Evolutionary conservation across 1,140 invertebrate species (phyloP), one percentile per base, ranked within the genome.

Genomic region (Hestina assimilis): DNA sequence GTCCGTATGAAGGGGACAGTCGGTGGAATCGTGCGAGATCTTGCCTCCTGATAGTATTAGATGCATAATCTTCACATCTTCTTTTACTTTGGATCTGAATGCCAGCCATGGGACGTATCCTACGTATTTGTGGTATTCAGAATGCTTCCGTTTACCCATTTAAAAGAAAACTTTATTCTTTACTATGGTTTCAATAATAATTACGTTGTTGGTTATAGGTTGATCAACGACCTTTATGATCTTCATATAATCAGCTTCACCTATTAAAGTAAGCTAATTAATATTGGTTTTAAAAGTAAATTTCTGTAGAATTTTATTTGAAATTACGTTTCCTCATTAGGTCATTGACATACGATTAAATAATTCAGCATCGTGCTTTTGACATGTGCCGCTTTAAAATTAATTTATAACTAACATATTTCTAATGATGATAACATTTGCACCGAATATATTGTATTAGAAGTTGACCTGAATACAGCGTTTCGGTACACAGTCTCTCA

Each of bases 231-330:
- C 67, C 79, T 84, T 75, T 79, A 83, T 83, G 73, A 77, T 64
- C 75, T 68, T 75, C 66, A 59, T 66, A 68, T 79, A 75, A 64
- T 74, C 66, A 66, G 67, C 68, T 80, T 69, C 72, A 72, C 71
- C 69, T 67, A 80, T 71, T 86, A 81, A 83, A 79, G 81, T 86
- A 69, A 86, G 79, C 77, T 31, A 41, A 54, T 65, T 62, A 57
- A 54, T 60, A 66, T 63, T n/a, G n/a, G n/a, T 40, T 31, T 54
- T 54, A 9, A 12, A 35, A 20, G 8, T 29, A 11, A 11, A 21
- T 24, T 20, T 24, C n/a, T 41, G 24, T 14, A 14, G 23, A 5
- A 31, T 42, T 48, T 19, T 20, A 17, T 15, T 33, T 26, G 14
- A 42, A 42, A 38, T 7, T 41, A 26, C 47, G 26, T 19, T 54